Evolutionary conservation across 1,140 invertebrate species (phyloP).

Genomic region (Artemia franciscana): DNA sequence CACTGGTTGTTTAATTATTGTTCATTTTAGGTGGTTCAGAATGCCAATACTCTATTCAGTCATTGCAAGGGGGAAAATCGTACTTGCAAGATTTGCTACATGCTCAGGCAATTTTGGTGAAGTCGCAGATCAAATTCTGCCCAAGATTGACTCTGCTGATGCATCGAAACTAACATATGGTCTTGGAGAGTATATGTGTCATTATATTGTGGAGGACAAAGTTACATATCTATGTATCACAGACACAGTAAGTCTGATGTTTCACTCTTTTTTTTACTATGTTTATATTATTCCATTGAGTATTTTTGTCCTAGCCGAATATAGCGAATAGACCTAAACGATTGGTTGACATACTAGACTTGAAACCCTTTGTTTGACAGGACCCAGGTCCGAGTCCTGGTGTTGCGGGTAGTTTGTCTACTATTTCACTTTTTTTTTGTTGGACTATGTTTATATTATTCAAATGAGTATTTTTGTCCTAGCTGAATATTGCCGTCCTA

Average conservation of each 20-base stretch:
- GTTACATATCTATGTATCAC: constrained; percentile 82
- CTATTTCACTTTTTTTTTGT: too few relatives aligned
- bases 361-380: too few relatives aligned
- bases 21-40: not conserved
- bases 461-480: too few relatives aligned
- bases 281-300: too few relatives aligned
- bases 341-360: too few relatives aligned
- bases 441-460: too few relatives aligned
- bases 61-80: constrained; percentile 56
- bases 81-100: constrained; percentile 66
- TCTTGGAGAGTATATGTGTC: constrained; percentile 73
- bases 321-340: too few relatives aligned
- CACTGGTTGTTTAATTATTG: too few relatives aligned
- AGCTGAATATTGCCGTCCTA: too few relatives aligned
- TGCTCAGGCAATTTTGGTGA: constrained; percentile 81
- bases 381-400: too few relatives aligned
- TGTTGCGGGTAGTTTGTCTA: too few relatives aligned
- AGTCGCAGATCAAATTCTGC: constrained; percentile 70
- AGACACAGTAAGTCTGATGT: constrained; percentile 54
- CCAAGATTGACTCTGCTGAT: constrained; percentile 46
- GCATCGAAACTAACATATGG: constrained; percentile 77
- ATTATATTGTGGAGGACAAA: constrained; percentile 64
- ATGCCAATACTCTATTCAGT: constrained; percentile 78
- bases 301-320: too few relatives aligned
- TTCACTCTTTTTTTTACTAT: not conserved